Evolutionary conservation across 2,797 vertebrate genomes (phyloP).

Genomic region (Sylvilagus floridanus): DNA sequence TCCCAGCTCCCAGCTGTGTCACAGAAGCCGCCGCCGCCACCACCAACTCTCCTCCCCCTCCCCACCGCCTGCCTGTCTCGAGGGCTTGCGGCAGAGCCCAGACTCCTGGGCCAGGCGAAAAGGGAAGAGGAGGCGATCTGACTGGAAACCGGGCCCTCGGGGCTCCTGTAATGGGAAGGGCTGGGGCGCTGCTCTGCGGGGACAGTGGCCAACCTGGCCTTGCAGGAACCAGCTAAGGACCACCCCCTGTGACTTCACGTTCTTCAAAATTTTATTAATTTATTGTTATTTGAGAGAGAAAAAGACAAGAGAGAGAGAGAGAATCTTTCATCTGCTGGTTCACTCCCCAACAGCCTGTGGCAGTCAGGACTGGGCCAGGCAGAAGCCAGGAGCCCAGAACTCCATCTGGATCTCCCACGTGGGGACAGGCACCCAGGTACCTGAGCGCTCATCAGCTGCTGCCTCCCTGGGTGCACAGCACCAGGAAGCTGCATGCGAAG

Average conservation of each 20-base stretch:
- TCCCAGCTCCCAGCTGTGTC: not conserved
- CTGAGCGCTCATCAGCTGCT: too few species aligned
- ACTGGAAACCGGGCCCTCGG: not conserved
- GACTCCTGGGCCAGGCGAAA: not conserved
- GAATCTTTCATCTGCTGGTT: too few species aligned
- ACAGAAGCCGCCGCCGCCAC: not conserved
- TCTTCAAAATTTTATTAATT: too few species aligned
- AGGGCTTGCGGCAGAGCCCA: not conserved
- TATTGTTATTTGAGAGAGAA: too few species aligned
- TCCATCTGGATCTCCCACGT: too few species aligned
- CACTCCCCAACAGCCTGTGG: too few species aligned
- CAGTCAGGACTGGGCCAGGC: too few species aligned
- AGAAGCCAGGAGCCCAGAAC: too few species aligned
- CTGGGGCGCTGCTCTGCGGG: not conserved
- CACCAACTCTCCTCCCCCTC: not conserved
- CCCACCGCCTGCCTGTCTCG: not conserved
- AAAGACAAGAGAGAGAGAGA: too few species aligned
- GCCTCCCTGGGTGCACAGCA: too few species aligned
- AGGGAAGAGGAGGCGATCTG: not conserved
- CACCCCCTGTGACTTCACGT: not conserved
- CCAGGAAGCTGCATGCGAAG: too few species aligned
- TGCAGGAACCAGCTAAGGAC: not conserved
- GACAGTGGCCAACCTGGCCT: not conserved
- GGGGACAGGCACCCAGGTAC: too few species aligned
- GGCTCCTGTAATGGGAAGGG: not conserved